Base-by-base conservation (phyloP, 2,797 vertebrate species). In the Sebastes vulpes region DNA sequence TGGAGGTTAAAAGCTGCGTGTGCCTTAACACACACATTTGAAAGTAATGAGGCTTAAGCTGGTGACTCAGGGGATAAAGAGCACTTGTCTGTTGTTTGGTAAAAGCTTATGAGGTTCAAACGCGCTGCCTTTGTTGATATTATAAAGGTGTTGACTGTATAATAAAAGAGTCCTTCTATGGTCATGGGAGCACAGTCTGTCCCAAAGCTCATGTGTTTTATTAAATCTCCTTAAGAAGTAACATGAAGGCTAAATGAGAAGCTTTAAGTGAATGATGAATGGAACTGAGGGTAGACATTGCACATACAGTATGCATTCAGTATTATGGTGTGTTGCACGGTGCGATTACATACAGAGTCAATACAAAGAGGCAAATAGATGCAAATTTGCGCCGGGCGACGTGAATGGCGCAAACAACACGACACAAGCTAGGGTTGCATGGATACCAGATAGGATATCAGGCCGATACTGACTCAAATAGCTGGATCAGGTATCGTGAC, bases 31-130 rank as follows among this genome's bases (percentile, higher is more conserved):
- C 20, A 58, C 20, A 3, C 66, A 50, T 65, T 87, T 61, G 53
- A 81, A 80, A 83, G 75, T 83, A 90, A 87, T 81, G 75, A 88
- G 70, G 81, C 81, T 89, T 90, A 86, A 86, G 75, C 59, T 76
- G 64, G 60, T 82, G 79, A 67, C 74, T 83, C 21, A 6, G 16
- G 50, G 66, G 72, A 84, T 83, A 14, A 16, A 48, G 67, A 78
- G 25, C 56, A 71, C 57, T 85, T 66, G 53, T 75, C 54, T 82
- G 42, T 31, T 76, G 68, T 87, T 79, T 83, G 50, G 65, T 3
- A 21, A 73, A 29, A 75, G 75, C 67, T 79, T 75, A 82, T 20
- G 28, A 38, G 32, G 42, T 79, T 82, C 61, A 59, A 68, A 25
- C 35, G 56, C 46, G 6, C 12, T 6, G 4, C 20, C 57, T 73